Evolutionary conservation across 2,113 vertebrate genomes (phyloP), one percentile per base, ranked within the genome.

Genomic region (Ramphastos sulfuratus): DNA sequence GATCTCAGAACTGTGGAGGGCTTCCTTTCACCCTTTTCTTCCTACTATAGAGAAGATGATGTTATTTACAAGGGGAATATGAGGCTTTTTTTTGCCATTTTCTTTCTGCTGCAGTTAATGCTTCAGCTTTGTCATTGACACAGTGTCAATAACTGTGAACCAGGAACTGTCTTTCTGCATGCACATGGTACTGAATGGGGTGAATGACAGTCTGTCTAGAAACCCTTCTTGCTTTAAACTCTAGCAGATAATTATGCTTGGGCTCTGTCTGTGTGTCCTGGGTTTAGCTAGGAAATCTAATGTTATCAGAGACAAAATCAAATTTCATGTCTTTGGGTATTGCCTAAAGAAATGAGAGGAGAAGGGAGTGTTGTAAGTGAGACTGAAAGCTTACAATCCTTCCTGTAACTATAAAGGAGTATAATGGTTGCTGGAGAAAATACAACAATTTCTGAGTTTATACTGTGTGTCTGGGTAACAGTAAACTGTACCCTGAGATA

Each of bases 71-170:
- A 28, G 50, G 66, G 21, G 14, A 63, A 33, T 30, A 13, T 35
- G 30, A 16, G 1, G 2, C 4, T 39, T 28, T 59, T 59, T n/a
- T 59, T 59, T n/a, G 44, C 15, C 15, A 46, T 46, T 46, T 87
- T 18, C 15, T 52, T 56, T 58, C 31, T 65, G 54, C 31, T 81
- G 76, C 55, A 42, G 17, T 46, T 42, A 60, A 46, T 21, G 13
- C 31, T 85, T 56, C 28, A 28, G 21, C 30, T 80, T 69, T 46
- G 37, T 25, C 73, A 33, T 33, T 85, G 83, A 15, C 18, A n/a
- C 0, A 2, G 9, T n/a, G 17, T 58, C 64, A 28, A 0, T 28
- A 54, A 56, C 7, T 12, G 19, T 37, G 25, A 39, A 39, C 37
- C 37, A 39, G 37, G 28, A 27, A 15, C 44, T 76, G 24, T 24